phyloP scores from a whole-genome alignment of 2,888 invertebrate genomes.

The Melieria omissa region DNA sequence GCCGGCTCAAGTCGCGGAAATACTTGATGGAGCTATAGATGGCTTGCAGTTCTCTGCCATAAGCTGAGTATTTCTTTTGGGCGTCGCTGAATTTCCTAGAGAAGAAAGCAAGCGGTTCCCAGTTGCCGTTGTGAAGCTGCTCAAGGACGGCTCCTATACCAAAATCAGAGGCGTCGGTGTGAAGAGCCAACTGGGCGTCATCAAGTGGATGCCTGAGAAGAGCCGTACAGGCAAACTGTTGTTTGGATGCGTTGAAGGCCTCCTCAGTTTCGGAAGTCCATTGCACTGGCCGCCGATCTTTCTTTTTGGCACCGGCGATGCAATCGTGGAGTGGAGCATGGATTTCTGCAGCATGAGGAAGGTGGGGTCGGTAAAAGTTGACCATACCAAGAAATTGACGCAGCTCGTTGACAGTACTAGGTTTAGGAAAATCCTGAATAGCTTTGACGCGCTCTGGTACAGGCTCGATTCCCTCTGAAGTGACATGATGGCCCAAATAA shows the following conservation, averaged over 20 bases:
- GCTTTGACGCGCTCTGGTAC: slow-evolving; percentile 5
- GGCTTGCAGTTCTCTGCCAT: too few species aligned
- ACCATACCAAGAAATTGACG: slow-evolving; percentile 22
- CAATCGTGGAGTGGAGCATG: neutral
- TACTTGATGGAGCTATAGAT: slow-evolving; percentile 43
- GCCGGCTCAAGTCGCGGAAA: too few species aligned
- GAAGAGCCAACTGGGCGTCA: neutral
- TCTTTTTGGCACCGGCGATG: slow-evolving; percentile 1
- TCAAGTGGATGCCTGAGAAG: neutral
- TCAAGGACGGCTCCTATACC: slow-evolving; percentile 2
- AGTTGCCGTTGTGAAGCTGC: neutral
- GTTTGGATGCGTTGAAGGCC: neutral
- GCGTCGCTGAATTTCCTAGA: neutral
- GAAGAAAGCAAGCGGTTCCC: neutral
- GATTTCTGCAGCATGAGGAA: neutral
- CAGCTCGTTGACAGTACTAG: neutral
- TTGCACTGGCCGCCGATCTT: neutral
- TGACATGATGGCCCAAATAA: slow-evolving; percentile 5
- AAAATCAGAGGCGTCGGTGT: neutral
- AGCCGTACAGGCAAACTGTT: slow-evolving; percentile 1
- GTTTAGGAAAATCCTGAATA: neutral
- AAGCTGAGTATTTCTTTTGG: too few species aligned
- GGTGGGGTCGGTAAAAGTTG: slow-evolving; percentile 18
- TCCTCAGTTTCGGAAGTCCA: neutral
- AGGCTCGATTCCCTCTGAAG: neutral